Conservation (phyloP, 2,888 invertebrate genomes). For the Leucoma salicis region DNA sequence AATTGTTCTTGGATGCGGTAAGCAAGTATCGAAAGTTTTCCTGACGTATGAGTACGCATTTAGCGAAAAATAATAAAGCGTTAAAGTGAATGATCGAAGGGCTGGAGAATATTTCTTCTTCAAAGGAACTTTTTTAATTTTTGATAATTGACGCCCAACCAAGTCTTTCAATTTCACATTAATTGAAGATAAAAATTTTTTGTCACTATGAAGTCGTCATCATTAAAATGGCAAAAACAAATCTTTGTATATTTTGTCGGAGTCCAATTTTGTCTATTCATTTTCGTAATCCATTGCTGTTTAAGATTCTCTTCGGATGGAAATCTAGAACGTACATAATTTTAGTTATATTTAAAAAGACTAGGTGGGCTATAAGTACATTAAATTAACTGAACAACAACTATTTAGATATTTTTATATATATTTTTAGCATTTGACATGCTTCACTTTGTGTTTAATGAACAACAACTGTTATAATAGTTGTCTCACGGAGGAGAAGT, state of each 20-base stretch:
- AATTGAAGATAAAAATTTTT: not conserved
- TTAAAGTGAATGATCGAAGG: conserved; percentile 27
- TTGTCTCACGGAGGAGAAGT: too few species aligned
- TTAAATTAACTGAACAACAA: too few species aligned
- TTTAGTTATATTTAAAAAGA: too few species aligned
- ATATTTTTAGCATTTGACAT: too few species aligned
- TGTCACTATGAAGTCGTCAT: too few species aligned
- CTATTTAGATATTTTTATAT: too few species aligned
- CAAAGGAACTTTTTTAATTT: too few species aligned
- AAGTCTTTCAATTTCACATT: not conserved
- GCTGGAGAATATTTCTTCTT: conserved; percentile 10
- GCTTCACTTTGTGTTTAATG: too few species aligned
- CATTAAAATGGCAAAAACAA: too few species aligned
- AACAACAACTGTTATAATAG: too few species aligned
- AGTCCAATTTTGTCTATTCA: not conserved
- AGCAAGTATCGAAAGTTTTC: conserved; percentile 3
- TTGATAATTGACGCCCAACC: not conserved
- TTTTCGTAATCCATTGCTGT: not conserved
- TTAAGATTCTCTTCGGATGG: not conserved
- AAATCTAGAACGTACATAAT: too few species aligned
- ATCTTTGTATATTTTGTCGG: not conserved
- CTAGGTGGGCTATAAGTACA: too few species aligned
- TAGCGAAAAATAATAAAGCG: conserved; percentile 24
- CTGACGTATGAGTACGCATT: conserved; percentile 21
- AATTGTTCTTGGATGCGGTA: conserved; percentile 28